Conservation (phyloP, 1,140 invertebrate genomes). For the Hypsibius dujardini region DNA sequence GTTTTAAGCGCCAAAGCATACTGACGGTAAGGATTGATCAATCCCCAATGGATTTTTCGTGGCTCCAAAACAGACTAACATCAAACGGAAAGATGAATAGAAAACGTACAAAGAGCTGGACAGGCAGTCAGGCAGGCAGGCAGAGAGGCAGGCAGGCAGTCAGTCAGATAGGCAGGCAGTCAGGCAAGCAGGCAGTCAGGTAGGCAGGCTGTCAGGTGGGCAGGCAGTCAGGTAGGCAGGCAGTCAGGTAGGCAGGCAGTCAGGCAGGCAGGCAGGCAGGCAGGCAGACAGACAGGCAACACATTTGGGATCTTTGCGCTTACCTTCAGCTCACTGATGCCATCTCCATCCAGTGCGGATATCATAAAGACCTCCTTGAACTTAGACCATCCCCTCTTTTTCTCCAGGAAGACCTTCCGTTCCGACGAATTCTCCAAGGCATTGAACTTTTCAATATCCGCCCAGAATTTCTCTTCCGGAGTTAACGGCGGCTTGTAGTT, state of each 20-base stretch:
- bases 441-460: not conserved
- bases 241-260: too few relatives aligned
- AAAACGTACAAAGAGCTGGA: slow-evolving; percentile 24
- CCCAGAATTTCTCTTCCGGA: slow-evolving; percentile 17
- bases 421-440: not conserved
- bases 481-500: not conserved
- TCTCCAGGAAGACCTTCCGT: slow-evolving; percentile 20
- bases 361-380: slow-evolving; percentile 73
- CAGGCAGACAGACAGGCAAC: too few relatives aligned
- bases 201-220: too few relatives aligned
- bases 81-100: slow-evolving; percentile 13
- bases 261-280: too few relatives aligned
- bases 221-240: too few relatives aligned
- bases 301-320: too few relatives aligned
- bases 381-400: slow-evolving; percentile 45
- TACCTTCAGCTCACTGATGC: slow-evolving; percentile 55
- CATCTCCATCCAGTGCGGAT: slow-evolving; percentile 57
- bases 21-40: not conserved
- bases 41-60: not conserved
- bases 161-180: too few relatives aligned
- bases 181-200: too few relatives aligned
- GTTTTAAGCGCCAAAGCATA: too few relatives aligned
- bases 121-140: not conserved
- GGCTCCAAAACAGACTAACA: not conserved
- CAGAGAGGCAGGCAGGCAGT: too few relatives aligned